These are phyloP conservation scores for Phalacrocorax carbo DNA, from an alignment of 2,113 vertebrate genomes.

Conservation along the genomic window DNA sequence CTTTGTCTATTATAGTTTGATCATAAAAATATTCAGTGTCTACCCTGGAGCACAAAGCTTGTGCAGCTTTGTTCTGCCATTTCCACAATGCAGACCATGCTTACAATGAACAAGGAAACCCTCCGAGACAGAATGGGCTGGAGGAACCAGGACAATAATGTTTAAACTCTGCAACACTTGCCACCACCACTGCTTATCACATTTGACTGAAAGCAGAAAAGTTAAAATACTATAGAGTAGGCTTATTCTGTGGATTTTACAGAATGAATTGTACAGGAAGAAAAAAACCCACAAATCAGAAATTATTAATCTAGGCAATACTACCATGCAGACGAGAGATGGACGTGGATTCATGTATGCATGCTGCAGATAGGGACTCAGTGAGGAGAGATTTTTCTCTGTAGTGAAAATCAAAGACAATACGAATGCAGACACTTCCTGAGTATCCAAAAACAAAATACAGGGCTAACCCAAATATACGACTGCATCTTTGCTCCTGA, in stretches of 20 bases:
- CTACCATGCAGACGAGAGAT: not conserved
- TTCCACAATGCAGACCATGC: not conserved
- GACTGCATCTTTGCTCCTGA: not conserved
- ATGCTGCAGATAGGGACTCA: not conserved
- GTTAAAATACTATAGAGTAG: not conserved
- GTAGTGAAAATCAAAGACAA: not conserved
- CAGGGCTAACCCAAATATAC: not conserved
- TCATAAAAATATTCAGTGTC: not conserved
- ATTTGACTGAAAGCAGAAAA: not conserved
- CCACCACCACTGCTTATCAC: not conserved
- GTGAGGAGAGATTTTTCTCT: not conserved
- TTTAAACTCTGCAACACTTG: conserved; percentile 12
- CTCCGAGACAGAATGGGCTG: not conserved
- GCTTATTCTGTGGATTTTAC: not conserved
- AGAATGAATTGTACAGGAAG: not conserved
- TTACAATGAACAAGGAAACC: not conserved
- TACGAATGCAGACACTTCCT: not conserved
- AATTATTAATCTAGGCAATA: not conserved
- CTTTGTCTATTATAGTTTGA: not conserved
- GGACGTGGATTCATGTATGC: not conserved
- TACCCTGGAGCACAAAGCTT: not conserved
- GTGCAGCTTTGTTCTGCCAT: not conserved
- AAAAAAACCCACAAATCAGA: not conserved
- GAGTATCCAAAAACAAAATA: not conserved
- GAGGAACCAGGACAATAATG: not conserved